A percentile compares a stretch with the other conserved stretches of the same genome.
Conservation (phyloP, 2,797 vertebrate genomes). For the Poeciliopsis gracilis region DNA sequence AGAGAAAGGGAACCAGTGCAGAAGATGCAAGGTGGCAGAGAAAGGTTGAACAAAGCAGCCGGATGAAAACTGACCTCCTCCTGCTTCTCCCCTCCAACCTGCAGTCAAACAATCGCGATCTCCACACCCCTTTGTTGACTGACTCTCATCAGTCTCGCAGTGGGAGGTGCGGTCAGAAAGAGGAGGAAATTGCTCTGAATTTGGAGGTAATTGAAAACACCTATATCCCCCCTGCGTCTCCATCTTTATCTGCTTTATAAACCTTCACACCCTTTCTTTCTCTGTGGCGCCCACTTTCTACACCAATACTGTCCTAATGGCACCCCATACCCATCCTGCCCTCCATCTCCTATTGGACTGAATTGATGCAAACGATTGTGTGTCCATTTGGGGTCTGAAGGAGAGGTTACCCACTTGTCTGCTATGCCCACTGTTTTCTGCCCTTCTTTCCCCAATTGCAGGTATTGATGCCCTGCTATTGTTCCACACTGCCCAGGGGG, state of each 20-base stretch:
- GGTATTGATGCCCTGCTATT: constrained; percentile 82
- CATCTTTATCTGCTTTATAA: constrained; percentile 64
- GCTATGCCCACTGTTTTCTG: constrained; percentile 59
- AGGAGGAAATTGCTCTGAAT: constrained; percentile 83
- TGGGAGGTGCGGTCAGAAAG: constrained; percentile 75
- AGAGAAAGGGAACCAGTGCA: constrained; percentile 33
- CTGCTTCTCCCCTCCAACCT: constrained; percentile 62
- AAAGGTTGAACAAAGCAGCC: constrained; percentile 69
- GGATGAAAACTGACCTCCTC: constrained; percentile 62
- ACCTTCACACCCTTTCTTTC: constrained; percentile 54
- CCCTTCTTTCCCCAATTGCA: constrained; percentile 77
- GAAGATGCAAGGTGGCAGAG: constrained; percentile 75
- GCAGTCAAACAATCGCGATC: constrained; percentile 72
- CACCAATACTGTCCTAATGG: constrained; percentile 69
- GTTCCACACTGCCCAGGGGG: constrained; percentile 76
- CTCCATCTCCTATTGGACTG: constrained; percentile 75
- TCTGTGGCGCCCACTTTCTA: constrained; percentile 59
- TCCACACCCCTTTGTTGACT: constrained; percentile 73
- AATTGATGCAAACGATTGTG: constrained; percentile 80
- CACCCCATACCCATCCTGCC: constrained; percentile 60
- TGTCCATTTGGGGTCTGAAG: constrained; percentile 75
- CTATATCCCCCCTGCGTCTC: constrained; percentile 69
- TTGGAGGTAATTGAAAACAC: constrained; percentile 83
- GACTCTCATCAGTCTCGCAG: constrained; percentile 80
- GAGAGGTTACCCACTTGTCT: constrained; percentile 72